phyloP scores from a whole-genome alignment of 2,888 invertebrate genomes.

The Heteromyza rotundicornis region DNA sequence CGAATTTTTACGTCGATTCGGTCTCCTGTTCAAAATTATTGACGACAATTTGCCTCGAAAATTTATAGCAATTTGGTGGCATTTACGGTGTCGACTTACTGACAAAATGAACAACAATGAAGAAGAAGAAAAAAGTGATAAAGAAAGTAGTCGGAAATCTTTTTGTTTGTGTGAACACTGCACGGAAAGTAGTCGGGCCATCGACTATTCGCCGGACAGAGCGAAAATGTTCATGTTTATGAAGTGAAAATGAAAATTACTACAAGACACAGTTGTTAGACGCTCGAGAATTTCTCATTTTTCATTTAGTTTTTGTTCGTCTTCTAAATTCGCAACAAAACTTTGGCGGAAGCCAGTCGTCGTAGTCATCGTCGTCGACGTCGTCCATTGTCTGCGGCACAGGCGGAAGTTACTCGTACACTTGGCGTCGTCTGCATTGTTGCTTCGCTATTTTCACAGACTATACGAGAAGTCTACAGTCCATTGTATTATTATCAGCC shows the following conservation, averaged over 20 bases:
- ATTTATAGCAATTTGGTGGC: slow-evolving; percentile 44
- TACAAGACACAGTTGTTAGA: neutral
- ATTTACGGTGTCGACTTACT: slow-evolving; percentile 16
- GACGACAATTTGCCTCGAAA: slow-evolving; percentile 52
- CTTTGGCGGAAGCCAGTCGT: too few relatives aligned
- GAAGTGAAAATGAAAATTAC: neutral
- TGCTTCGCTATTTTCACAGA: too few relatives aligned
- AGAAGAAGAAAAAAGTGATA: neutral
- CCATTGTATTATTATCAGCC: too few relatives aligned
- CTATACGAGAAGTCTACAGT: too few relatives aligned
- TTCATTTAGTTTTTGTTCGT: neutral
- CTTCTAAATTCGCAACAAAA: neutral
- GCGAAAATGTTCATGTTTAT: too few relatives aligned
- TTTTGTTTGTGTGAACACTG: neutral
- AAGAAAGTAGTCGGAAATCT: neutral
- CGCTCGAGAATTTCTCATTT: neutral
- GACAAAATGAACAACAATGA: neutral
- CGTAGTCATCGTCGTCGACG: too few relatives aligned
- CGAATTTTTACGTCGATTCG: too few relatives aligned
- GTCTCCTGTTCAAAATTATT: slow-evolving; percentile 41
- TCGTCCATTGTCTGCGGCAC: too few relatives aligned
- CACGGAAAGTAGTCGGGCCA: too few relatives aligned
- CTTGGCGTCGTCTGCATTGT: too few relatives aligned
- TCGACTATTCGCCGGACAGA: too few relatives aligned
- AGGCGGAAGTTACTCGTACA: too few relatives aligned